Evolutionary conservation across 2,888 invertebrate genomes (phyloP), one percentile per base, ranked within the genome.

Genomic region (Drosophila demipolita): DNA sequence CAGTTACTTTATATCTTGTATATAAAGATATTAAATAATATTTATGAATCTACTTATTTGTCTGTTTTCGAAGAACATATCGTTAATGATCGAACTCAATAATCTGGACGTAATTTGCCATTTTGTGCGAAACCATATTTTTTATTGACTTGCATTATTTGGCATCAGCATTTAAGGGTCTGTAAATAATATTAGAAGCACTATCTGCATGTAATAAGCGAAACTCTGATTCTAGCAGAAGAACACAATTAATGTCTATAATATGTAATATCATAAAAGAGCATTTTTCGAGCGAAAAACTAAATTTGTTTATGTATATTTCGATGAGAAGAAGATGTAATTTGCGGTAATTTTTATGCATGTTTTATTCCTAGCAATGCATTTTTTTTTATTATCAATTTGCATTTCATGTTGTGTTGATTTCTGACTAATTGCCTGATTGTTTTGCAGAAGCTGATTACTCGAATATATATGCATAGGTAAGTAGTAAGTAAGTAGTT

Each of bases 41-140:
- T 48, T 33, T 45, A 17, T 35, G 38, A 53, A 54, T 49, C 26
- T 1, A 35, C n/a, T 32, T 26, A 35, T 29, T 42, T 57, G 55
- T 52, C 20, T 67, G 38, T 35, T n/a, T 36, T 29, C 36, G 8
- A 45, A 8, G 11, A 69, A 33, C 23, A 36, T 23, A 52, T 38
- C 48, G 7, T 55, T n/a, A 29, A 29, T 15, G 50, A 69, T 54
- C 64, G 17, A 33, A 35, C 12, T 7, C n/a, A 26, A 11, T n/a
- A 73, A 33, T 64, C 74, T 69, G 74, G 65, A 70, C 42, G 49
- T 40, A 6, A 54, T 55, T 36, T 65, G n/a, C 12, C 52, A 73
- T 33, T 55, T 32, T 38, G 8, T 29, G 48, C 36, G 32, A 26
- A 59, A 38, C 26, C 55, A 17, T 20, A 64, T 32, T 32, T 63